Evolutionary conservation across 2,888 invertebrate genomes (phyloP).

Genomic region (Digitonthophagus gazella): DNA sequence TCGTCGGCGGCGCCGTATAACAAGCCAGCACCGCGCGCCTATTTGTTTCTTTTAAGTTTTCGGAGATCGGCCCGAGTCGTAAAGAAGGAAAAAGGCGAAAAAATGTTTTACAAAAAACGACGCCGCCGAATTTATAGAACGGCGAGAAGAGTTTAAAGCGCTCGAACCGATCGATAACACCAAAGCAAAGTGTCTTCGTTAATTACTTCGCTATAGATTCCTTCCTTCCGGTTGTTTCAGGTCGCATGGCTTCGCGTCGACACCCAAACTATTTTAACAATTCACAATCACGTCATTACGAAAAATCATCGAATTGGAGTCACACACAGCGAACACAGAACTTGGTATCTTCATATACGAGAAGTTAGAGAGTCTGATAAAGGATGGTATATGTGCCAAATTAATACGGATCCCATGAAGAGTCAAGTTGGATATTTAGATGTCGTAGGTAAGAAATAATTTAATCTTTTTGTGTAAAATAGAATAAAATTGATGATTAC

Average conservation of each 20-base stretch:
- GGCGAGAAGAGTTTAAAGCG: background rate
- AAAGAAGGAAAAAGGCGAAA: background rate
- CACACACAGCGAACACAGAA: conserved; percentile 79
- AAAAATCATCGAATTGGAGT: conserved; percentile 84
- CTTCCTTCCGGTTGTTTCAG: conserved; percentile 53
- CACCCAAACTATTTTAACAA: conserved; percentile 87
- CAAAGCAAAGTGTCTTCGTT: too few species aligned
- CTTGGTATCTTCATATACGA: conserved; percentile 84
- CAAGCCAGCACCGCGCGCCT: too few species aligned
- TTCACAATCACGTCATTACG: conserved; percentile 87
- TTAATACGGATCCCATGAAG: conserved; percentile 73
- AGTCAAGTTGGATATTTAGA: conserved; percentile 66
- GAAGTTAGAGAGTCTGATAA: conserved; percentile 81
- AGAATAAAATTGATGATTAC: too few species aligned
- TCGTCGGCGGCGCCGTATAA: background rate
- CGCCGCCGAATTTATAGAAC: background rate
- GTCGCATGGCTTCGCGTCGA: conserved; percentile 88
- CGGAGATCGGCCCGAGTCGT: background rate
- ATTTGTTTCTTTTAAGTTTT: background rate
- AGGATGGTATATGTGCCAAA: conserved; percentile 93
- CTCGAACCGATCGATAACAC: too few species aligned
- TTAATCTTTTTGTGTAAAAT: too few species aligned
- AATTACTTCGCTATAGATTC: too few species aligned
- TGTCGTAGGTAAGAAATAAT: conserved; percentile 60
- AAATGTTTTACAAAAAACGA: background rate